Evolutionary conservation across 2,113 vertebrate species (phyloP).

Genomic region (Melierax canorus): DNA sequence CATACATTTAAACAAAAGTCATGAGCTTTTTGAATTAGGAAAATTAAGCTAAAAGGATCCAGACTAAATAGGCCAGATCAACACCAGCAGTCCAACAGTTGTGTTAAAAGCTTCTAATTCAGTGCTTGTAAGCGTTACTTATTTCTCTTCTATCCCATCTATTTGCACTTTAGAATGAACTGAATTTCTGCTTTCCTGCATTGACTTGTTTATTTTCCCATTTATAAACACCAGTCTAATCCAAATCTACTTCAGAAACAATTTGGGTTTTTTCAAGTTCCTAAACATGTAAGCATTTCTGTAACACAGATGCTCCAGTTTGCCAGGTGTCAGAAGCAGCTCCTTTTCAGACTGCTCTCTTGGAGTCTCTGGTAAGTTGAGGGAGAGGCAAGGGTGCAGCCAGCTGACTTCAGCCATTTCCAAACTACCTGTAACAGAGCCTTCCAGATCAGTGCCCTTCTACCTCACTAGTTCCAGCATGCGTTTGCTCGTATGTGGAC

Average conservation of each 20-base stretch:
- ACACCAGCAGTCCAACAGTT: not conserved
- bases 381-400: not conserved
- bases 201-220: not conserved
- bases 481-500: not conserved
- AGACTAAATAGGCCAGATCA: not conserved
- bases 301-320: not conserved
- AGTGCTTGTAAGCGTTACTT: not conserved
- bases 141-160: not conserved
- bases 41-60: not conserved
- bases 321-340: not conserved
- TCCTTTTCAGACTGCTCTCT: not conserved
- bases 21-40: not conserved
- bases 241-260: not conserved
- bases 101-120: not conserved
- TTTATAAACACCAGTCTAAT: not conserved
- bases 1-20: not conserved
- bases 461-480: not conserved
- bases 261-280: not conserved
- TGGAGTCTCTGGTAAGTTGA: not conserved
- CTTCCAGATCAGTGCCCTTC: not conserved
- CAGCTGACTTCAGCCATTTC: not conserved
- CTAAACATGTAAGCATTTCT: not conserved
- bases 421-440: too few species aligned
- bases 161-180: not conserved
- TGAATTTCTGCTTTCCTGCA: not conserved